phyloP scores from a whole-genome alignment of 2,888 invertebrate genomes.

The Platycheirus rosarum region DNA sequence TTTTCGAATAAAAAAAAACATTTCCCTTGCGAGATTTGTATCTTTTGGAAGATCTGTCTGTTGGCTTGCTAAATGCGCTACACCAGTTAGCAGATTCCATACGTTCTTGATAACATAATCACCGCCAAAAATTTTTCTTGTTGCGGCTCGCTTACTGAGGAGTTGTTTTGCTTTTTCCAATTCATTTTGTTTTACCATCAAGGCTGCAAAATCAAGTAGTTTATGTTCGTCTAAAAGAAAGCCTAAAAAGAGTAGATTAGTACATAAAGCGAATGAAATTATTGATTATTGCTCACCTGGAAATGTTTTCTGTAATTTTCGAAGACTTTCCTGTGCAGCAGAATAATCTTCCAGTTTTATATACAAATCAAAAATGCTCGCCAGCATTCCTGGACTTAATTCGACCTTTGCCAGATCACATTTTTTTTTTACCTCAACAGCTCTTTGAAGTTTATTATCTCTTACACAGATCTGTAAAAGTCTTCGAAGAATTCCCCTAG shows the following conservation, averaged over 20 bases:
- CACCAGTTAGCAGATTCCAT: constrained; percentile 85
- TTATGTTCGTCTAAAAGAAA: constrained; percentile 87
- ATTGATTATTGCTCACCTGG: constrained; percentile 80
- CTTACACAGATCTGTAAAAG: constrained; percentile 85
- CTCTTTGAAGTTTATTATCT: constrained; percentile 84
- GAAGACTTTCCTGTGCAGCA: constrained; percentile 84
- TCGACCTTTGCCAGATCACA: constrained; percentile 84
- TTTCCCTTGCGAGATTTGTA: constrained; percentile 82
- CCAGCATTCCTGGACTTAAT: constrained; percentile 87
- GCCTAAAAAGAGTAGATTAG: constrained; percentile 75
- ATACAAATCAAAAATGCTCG: constrained; percentile 85
- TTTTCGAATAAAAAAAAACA: constrained; percentile 84
- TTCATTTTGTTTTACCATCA: constrained; percentile 83
- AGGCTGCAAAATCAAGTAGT: constrained; percentile 85
- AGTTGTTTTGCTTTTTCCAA: constrained; percentile 80
- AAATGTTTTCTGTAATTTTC: constrained; percentile 83
- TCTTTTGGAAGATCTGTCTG: constrained; percentile 77
- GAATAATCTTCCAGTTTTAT: constrained; percentile 84
- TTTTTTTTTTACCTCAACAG: constrained; percentile 84
- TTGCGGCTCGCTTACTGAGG: constrained; percentile 83
- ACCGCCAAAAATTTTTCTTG: constrained; percentile 83
- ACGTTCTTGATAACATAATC: constrained; percentile 85
- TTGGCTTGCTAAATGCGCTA: constrained; percentile 79
- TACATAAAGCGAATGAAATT: no score
- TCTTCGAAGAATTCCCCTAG: constrained; percentile 86